These are phyloP conservation scores for Epinotia bilunana DNA, from an alignment of 2,888 invertebrate genomes.

Conservation along the genomic window DNA sequence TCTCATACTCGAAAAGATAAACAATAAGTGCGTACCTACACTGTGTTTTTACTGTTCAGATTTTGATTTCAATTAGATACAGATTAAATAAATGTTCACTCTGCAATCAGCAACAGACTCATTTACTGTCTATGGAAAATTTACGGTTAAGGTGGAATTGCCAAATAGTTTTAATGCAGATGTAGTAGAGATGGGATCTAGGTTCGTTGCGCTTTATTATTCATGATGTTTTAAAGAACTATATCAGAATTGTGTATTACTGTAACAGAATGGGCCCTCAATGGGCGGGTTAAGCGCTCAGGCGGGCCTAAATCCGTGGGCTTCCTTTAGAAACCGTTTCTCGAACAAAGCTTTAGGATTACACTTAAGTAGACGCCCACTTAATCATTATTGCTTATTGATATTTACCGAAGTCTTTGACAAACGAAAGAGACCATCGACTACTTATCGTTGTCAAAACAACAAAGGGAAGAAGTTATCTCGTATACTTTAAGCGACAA, in stretches of 20 bases:
- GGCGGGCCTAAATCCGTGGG: conserved; percentile 56
- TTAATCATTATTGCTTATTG: conserved; percentile 40
- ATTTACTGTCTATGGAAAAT: too few species aligned
- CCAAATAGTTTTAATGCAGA: too few species aligned
- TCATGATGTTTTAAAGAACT: conserved; percentile 19
- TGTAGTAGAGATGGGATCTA: neutral
- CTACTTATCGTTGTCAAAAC: conserved; percentile 2
- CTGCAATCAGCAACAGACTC: too few species aligned
- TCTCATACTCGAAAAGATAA: neutral
- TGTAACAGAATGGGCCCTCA: conserved; percentile 18
- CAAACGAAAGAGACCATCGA: conserved; percentile 16
- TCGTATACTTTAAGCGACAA: conserved; percentile 4
- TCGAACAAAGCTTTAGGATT: conserved; percentile 56
- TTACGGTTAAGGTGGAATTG: too few species aligned
- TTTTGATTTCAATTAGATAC: conserved; percentile 3
- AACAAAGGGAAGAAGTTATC: conserved; percentile 14
- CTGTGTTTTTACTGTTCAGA: neutral
- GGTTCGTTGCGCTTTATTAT: conserved; percentile 21
- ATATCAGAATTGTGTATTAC: conserved; percentile 14
- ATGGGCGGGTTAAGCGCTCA: conserved; percentile 22
- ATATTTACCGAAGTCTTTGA: conserved; percentile 28
- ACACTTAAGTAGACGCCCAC: conserved; percentile 55
- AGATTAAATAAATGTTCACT: neutral
- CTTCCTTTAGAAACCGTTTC: conserved; percentile 65
- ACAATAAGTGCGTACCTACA: neutral